Evolutionary conservation across 2,113 vertebrate genomes (phyloP), one percentile per base, ranked within the genome.

Genomic region (Anoura caudifer): DNA sequence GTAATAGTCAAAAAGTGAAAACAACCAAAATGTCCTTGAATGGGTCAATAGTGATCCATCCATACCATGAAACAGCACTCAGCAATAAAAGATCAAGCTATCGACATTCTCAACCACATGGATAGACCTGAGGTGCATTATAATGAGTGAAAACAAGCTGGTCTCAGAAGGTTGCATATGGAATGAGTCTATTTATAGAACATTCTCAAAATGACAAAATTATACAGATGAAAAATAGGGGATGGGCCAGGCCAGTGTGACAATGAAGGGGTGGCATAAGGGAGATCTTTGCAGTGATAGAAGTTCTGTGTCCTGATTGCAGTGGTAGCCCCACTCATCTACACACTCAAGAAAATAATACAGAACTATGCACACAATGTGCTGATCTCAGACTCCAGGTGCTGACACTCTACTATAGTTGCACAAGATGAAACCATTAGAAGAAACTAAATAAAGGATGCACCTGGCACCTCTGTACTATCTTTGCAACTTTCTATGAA

Each of bases 131-230:
- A 61, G 59, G 5, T 45, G 2, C 28, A 56, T 43, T 70, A 63
- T 1, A 4, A 50, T 31, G 15, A 75, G 14, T 33, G 17, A 1
- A 70, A 76, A 92, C 28, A 72, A 47, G 3, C 7, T 20, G 20
- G 17, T 41, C 70, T 93, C 76, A 24, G 36, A 65, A 50, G 17
- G 11, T 14, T 56, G 22, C 28, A 75, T 13, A 38, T 12, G n/a
- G 24, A 54, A 19, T 81, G 14, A 50, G 33, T 79, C 63, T 96
- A 47, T 43, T 70, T 75, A 92, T 4, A 79, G 67, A 91, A 92
- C 70, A 69, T 28, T 87, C 70, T 73, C 54, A 79, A 92, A 95
- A 61, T 43, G 73, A 79, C 45, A 89, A 81, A 93, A 79, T 61
- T 54, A 72, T 43, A 79, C 28, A 72, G 36, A 76, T 47, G 38